Evolutionary conservation across 2,113 vertebrate species (phyloP).

Genomic region (Nipponia nippon): DNA sequence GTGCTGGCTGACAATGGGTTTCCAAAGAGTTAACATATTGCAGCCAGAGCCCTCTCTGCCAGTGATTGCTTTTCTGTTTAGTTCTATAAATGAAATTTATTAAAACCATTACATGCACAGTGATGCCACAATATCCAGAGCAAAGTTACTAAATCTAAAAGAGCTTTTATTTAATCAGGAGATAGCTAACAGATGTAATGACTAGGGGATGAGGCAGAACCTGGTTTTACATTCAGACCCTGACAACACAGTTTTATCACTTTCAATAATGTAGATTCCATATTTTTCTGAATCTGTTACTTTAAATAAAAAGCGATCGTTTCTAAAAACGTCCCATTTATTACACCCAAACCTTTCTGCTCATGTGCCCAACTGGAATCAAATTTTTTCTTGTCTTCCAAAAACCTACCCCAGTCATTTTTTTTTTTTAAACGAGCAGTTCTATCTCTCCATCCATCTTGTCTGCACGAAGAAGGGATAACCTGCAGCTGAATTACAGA

Average conservation of each 20-base stretch:
- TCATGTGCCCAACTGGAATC: neutral
- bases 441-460: conserved; percentile 55
- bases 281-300: neutral
- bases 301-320: neutral
- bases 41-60: neutral
- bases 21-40: conserved; percentile 49
- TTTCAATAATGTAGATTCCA: neutral
- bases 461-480: conserved; percentile 35
- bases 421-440: neutral
- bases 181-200: conserved; percentile 54
- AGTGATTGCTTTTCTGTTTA: conserved; percentile 59
- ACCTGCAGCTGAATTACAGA: conserved; percentile 62
- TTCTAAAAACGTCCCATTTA: neutral
- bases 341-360: neutral
- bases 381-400: conserved; percentile 11
- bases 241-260: conserved; percentile 18
- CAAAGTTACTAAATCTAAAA: conserved; percentile 66
- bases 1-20: neutral
- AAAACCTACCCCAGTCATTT: neutral
- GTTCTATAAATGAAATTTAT: conserved; percentile 71
- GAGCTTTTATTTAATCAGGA: conserved; percentile 72
- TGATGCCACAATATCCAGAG: conserved; percentile 65
- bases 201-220: conserved; percentile 24
- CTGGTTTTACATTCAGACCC: conserved; percentile 22
- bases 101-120: conserved; percentile 64